These are phyloP conservation scores for Ophioderma brevispina DNA, from an alignment of 35 echinoderm and acorn worm genomes.

Conservation along the genomic window DNA sequence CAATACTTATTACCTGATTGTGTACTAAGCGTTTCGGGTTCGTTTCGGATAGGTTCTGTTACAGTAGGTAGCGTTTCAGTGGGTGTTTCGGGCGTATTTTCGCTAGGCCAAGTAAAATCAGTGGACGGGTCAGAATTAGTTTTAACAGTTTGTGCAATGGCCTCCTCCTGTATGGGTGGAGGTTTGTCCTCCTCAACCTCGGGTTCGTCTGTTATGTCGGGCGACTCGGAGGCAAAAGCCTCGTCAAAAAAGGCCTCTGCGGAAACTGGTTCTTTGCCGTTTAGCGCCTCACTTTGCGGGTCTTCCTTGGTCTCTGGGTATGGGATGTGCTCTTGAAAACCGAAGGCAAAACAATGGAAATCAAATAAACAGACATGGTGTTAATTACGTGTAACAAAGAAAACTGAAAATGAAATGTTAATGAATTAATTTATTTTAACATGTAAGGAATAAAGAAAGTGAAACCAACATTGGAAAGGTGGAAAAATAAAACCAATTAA, in stretches of 20 bases:
- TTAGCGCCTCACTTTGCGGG: background rate
- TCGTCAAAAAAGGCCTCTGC: constrained; percentile 4
- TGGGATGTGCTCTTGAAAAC: background rate
- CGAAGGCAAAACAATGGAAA: background rate
- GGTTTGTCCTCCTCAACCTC: background rate
- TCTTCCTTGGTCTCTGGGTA: background rate
- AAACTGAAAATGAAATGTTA: too few relatives aligned
- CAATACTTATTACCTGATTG: too few relatives aligned
- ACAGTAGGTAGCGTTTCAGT: background rate
- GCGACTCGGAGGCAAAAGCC: background rate
- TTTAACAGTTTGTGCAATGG: background rate
- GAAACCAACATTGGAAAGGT: too few relatives aligned
- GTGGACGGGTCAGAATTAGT: background rate
- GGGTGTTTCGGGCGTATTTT: background rate
- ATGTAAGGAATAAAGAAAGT: too few relatives aligned
- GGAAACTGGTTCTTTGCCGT: background rate
- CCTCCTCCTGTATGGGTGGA: background rate
- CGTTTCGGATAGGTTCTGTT: background rate
- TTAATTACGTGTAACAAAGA: too few relatives aligned
- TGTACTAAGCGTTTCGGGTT: too few relatives aligned
- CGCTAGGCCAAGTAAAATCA: background rate
- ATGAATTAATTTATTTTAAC: too few relatives aligned
- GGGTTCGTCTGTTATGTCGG: background rate
- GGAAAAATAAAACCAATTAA: too few relatives aligned
- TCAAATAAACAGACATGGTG: too few relatives aligned